Evolutionary conservation across 2,888 invertebrate species (phyloP).

Genomic region (Myopa testacea): DNA sequence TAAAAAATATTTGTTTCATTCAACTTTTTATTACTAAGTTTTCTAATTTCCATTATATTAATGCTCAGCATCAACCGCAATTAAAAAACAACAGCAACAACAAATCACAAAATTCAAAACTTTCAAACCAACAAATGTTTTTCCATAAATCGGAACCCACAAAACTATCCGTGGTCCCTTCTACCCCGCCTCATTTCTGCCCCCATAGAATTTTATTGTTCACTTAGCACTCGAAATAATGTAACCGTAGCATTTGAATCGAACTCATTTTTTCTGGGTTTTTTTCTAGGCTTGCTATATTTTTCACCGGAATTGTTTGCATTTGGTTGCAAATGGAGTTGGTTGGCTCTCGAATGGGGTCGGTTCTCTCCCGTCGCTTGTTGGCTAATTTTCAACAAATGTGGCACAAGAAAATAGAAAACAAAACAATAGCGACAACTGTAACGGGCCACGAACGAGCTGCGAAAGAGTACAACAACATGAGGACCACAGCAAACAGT

Average conservation of each 20-base stretch:
- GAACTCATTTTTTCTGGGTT: constrained; percentile 6
- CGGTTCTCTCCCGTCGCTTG: constrained; percentile 17
- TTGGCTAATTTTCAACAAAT: constrained; percentile 35
- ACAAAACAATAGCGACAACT: background rate
- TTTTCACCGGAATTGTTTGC: constrained; percentile 42
- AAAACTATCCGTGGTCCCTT: background rate
- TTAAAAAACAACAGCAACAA: background rate
- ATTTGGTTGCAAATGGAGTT: constrained; percentile 39
- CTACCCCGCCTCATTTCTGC: background rate
- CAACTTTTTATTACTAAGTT: background rate
- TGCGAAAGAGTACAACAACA: background rate
- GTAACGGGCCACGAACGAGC: background rate
- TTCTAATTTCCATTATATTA: constrained; percentile 12
- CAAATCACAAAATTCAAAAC: background rate
- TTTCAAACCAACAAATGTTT: constrained; percentile 15
- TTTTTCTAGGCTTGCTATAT: constrained; percentile 17
- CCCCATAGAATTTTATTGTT: background rate
- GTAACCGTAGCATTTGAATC: background rate
- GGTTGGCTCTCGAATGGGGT: constrained; percentile 33
- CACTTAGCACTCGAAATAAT: background rate
- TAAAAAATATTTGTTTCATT: background rate
- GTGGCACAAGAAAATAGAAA: background rate
- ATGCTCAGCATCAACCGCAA: background rate
- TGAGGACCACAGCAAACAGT: constrained; percentile 2
- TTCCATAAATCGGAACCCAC: constrained; percentile 5